These are phyloP conservation scores for Anisognathus igniventris DNA, from an alignment of 2,797 vertebrate species.

Conservation along the genomic window DNA sequence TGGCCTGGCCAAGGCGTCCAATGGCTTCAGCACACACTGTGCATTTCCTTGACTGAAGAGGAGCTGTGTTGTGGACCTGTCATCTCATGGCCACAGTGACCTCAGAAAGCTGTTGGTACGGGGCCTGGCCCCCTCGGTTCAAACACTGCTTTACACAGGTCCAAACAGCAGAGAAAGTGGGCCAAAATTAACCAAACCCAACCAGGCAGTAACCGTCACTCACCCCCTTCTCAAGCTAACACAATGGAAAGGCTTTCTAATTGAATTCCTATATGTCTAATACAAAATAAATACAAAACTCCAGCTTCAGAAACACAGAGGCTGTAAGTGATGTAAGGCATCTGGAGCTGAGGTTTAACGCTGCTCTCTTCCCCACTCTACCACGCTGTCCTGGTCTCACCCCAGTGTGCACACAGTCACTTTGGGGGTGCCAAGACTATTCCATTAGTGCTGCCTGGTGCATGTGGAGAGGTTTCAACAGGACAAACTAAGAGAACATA, in stretches of 20 bases:
- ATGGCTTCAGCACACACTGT: background rate
- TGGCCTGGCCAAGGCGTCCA: fast-evolving
- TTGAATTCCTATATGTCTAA: background rate
- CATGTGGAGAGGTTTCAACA: background rate
- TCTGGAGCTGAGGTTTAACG: background rate
- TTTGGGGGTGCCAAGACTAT: background rate
- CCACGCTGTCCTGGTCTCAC: background rate
- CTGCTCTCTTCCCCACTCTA: background rate
- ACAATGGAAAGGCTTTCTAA: background rate
- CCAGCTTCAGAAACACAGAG: background rate
- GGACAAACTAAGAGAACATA: background rate
- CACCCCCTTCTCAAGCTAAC: background rate
- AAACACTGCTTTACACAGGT: background rate
- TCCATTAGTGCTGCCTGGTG: background rate
- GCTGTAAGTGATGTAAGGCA: background rate
- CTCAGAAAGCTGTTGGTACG: background rate
- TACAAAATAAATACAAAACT: background rate
- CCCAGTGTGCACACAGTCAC: fast-evolving
- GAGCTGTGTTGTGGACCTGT: background rate
- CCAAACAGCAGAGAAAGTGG: background rate
- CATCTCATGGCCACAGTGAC: background rate
- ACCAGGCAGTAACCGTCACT: background rate
- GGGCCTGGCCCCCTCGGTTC: background rate
- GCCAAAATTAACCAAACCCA: background rate
- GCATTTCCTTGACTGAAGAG: background rate